These are phyloP conservation scores for Heterodera schachtii DNA, from an alignment of 1,140 invertebrate species.

Conservation along the genomic window DNA sequence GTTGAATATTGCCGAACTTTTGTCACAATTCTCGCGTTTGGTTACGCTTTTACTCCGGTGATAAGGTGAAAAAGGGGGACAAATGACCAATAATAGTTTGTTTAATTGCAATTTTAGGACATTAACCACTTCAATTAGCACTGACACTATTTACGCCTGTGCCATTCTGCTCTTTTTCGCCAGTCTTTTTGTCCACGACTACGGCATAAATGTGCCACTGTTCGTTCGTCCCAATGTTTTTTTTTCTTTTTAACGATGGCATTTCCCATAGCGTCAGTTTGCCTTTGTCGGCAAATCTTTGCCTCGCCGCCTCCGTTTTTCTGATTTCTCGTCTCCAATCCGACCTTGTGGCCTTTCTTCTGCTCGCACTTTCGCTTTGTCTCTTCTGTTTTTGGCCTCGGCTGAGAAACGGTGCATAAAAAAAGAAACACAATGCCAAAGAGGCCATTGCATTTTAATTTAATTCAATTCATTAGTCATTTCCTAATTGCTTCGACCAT, in stretches of 20 bases:
- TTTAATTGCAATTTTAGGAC: constrained; percentile 79
- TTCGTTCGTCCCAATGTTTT: constrained; percentile 52
- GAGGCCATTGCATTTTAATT: constrained; percentile 1
- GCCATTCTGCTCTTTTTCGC: constrained; percentile 82
- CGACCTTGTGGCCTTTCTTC: constrained; percentile 82
- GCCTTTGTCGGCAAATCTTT: constrained; percentile 54
- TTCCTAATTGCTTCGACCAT: constrained; percentile 12
- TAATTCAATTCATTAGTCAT: no score
- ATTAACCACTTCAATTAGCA: constrained; percentile 89
- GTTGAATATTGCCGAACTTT: constrained; percentile 46
- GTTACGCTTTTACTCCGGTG: constrained; percentile 62
- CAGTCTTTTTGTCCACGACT: constrained; percentile 88
- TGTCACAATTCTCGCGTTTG: constrained; percentile 48
- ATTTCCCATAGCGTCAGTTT: constrained; percentile 51
- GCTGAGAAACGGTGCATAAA: constrained; percentile 73
- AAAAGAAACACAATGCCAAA: constrained; percentile 55
- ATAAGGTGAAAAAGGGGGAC: constrained; percentile 46
- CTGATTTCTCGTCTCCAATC: constrained; percentile 80
- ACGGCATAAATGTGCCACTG: constrained; percentile 78
- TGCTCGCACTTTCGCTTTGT: constrained; percentile 82
- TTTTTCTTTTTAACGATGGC: neutral
- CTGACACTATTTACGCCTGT: constrained; percentile 92
- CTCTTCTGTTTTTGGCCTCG: constrained; percentile 86
- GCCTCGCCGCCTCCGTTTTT: constrained; percentile 74
- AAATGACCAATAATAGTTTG: no score